These are phyloP conservation scores for Rhegmatorhina hoffmannsi DNA, from an alignment of 2,113 vertebrate genomes.

Conservation along the genomic window DNA sequence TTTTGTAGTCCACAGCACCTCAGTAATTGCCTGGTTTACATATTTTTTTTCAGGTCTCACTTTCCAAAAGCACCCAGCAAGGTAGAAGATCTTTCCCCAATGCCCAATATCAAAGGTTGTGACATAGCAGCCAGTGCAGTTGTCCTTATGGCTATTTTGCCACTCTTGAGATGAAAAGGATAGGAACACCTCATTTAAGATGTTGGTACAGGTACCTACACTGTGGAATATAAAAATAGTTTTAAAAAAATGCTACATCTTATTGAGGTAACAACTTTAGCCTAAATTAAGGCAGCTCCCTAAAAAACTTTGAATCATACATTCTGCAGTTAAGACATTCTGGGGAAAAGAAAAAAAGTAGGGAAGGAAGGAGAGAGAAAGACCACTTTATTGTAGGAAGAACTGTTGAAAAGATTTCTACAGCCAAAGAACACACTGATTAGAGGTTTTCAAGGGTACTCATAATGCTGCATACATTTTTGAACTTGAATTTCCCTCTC, in stretches of 20 bases:
- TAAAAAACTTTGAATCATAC: neutral
- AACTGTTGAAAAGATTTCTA: neutral
- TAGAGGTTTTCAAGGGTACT: conserved; percentile 9
- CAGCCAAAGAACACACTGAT: neutral
- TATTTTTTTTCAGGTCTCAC: neutral
- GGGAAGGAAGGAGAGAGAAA: neutral
- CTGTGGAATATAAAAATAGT: neutral
- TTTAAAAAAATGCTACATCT: neutral
- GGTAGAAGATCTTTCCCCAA: accelerated
- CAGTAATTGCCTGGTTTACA: neutral
- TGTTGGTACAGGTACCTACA: neutral
- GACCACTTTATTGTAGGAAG: neutral
- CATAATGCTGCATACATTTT: neutral
- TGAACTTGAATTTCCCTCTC: neutral
- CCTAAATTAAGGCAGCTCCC: neutral
- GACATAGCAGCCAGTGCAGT: neutral
- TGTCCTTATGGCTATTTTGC: neutral
- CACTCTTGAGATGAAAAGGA: neutral
- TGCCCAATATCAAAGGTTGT: neutral
- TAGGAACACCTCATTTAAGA: neutral
- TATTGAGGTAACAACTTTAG: neutral
- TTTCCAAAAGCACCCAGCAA: neutral
- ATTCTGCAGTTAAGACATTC: neutral
- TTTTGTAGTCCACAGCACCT: neutral
- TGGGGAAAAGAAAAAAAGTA: neutral